These are phyloP conservation scores for Bostrychus sinensis DNA, from an alignment of 2,113 vertebrate species.

Conservation along the genomic window DNA sequence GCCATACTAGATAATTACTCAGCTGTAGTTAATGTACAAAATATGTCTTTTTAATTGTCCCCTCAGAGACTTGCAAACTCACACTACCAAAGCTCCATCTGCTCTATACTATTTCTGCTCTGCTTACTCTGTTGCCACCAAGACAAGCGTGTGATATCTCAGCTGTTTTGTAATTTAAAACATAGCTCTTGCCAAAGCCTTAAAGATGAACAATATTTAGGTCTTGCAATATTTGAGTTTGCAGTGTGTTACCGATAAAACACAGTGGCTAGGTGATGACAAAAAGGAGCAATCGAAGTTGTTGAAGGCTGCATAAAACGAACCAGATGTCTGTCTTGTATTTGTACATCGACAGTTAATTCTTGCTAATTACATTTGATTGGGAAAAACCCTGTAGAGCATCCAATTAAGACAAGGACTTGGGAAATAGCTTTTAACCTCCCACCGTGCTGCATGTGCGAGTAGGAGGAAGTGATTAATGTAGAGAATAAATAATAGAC, in stretches of 20 bases:
- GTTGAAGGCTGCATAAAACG: slow-evolving; percentile 3
- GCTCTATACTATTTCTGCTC: not conserved
- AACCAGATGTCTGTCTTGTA: not conserved
- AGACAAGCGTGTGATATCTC: not conserved
- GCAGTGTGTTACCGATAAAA: not conserved
- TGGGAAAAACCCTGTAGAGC: slow-evolving; percentile 35
- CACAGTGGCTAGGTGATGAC: not conserved
- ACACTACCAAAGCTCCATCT: not conserved
- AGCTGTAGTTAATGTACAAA: slow-evolving; percentile 9
- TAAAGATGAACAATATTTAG: slow-evolving; percentile 3
- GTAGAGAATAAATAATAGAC: slow-evolving; percentile 40
- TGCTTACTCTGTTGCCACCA: not conserved
- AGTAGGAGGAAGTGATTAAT: slow-evolving; percentile 32
- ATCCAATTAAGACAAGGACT: slow-evolving; percentile 46
- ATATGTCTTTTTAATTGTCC: slow-evolving; percentile 14
- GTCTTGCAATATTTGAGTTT: not conserved
- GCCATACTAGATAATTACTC: slow-evolving; percentile 5
- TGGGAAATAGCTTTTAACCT: slow-evolving; percentile 49
- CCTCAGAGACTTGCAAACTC: slow-evolving; percentile 6
- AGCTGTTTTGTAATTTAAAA: slow-evolving; percentile 13
- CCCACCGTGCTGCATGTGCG: slow-evolving; percentile 23
- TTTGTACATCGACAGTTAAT: slow-evolving; percentile 19
- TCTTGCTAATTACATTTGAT: slow-evolving; percentile 49
- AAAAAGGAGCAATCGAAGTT: not conserved
- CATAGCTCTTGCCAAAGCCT: not conserved